Conservation (phyloP, 92 coral and sea anemone species). For the Nematostella vectensis region DNA sequence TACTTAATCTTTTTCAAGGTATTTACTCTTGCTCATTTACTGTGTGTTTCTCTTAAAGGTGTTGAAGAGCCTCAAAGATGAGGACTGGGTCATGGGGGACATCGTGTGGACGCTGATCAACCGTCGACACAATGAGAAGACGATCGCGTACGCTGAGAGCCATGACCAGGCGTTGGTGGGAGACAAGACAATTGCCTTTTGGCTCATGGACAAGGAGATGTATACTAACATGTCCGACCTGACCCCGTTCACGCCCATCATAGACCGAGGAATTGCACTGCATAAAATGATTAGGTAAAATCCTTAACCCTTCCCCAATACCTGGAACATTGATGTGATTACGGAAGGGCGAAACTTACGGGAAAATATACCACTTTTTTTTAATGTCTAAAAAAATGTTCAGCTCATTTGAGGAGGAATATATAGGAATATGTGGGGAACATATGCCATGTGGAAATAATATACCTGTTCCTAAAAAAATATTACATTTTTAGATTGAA, state of each 20-base stretch:
- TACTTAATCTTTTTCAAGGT: too few species aligned
- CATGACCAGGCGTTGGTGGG: slow-evolving; percentile 99
- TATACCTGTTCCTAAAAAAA: too few species aligned
- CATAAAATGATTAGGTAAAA: slow-evolving; percentile 89
- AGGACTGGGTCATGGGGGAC: slow-evolving; percentile 75
- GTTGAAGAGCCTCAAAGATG: slow-evolving; percentile 72
- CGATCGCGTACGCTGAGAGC: slow-evolving; percentile 90
- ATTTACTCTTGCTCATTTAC: too few species aligned
- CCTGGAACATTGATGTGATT: too few species aligned
- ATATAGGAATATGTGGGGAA: too few species aligned
- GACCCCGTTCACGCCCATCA: slow-evolving; percentile 59
- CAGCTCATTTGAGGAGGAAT: too few species aligned
- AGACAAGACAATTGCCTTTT: slow-evolving; percentile 93
- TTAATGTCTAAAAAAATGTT: too few species aligned
- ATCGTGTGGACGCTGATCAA: slow-evolving; percentile 73
- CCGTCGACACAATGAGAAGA: slow-evolving; percentile 86
- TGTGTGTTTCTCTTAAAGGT: slow-evolving; percentile 36
- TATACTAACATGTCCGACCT: slow-evolving; percentile 75
- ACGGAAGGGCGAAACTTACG: too few species aligned
- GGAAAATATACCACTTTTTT: too few species aligned
- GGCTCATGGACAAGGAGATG: slow-evolving; percentile 99
- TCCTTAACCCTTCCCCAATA: too few species aligned
- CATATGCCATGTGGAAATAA: too few species aligned
- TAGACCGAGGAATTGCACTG: slow-evolving; percentile 85
- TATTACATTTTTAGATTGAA: too few species aligned